Evolutionary conservation across 1,140 invertebrate species (phyloP), one percentile per base, ranked within the genome.

Genomic region (Drosophila fuyamai): DNA sequence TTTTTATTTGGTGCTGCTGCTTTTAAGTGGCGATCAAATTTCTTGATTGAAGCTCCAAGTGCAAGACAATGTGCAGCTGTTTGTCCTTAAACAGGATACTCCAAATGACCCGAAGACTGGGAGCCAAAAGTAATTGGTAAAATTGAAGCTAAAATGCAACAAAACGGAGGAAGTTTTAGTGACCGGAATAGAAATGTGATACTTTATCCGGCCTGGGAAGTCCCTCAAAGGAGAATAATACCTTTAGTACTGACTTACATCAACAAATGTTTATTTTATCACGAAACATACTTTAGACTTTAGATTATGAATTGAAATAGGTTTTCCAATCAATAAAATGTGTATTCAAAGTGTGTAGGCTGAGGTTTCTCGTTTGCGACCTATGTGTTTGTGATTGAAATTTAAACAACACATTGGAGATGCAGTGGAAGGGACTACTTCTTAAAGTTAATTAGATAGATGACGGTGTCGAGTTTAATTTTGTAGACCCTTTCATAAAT

Each of bases 21-120:
- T 80, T 66, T 85, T 70, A 86, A 86, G 81, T 88, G 82, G 70
- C 63, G 83, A 88, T 86, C 82, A 82, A 86, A 88, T 86, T 86
- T 86, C 82, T 53, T 76, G 82, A 82, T 66, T 88, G 82, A 68
- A 79, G 76, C 83, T 81, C 61, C 77, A 72, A 85, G 82, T 79
- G 68, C 82, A 73, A 47, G 54, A 58, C 72, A 76, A 76, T 60
- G 54, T 62, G 66, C 56, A 81, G 70, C 57, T 65, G 81, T 54
- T 62, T 62, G 72, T 74, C 77, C 77, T 78, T 71, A 57, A 76
- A 86, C 82, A 81, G 78, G 82, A 81, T 65, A 71, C 58, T 55
- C 47, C 36, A 55, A 61, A 44, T 46, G 40, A 48, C 43, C 16
- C 40, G 47, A 27, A 47, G 38, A 36, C 23, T 23, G 32, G 16